Evolutionary conservation across 2,113 vertebrate species (phyloP).

Genomic region (Synodontis membranacea): DNA sequence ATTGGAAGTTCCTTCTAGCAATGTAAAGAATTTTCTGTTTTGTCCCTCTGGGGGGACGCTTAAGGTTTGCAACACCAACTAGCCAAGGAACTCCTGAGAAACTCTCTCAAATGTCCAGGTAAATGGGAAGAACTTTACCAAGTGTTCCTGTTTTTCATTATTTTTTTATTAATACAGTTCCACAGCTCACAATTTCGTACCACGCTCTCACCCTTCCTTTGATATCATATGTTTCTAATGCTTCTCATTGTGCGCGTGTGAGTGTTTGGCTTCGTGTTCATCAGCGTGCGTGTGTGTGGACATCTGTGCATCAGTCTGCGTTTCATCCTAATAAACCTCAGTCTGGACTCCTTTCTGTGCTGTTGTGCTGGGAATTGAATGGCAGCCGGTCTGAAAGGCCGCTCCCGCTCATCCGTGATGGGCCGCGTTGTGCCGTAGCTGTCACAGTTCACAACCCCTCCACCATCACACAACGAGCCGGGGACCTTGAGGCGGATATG

Average conservation of each 20-base stretch:
- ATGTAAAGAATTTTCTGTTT: not conserved
- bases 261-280: not conserved
- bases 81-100: not conserved
- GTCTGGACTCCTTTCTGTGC: constrained; percentile 31
- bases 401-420: constrained; percentile 40
- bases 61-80: not conserved
- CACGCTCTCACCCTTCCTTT: no score
- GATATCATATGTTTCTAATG: not conserved
- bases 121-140: not conserved
- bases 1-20: not conserved
- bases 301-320: constrained; percentile 3
- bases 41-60: not conserved
- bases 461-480: constrained; percentile 52
- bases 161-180: not conserved
- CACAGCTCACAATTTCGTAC: not conserved
- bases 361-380: constrained; percentile 46
- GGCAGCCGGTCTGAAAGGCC: constrained; percentile 44
- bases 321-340: constrained; percentile 30
- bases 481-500: constrained; percentile 54
- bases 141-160: not conserved
- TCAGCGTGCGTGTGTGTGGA: not conserved
- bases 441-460: constrained; percentile 57
- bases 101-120: not conserved
- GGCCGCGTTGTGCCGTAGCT: constrained; percentile 39
- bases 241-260: not conserved